phyloP scores from a whole-genome alignment of 2,113 vertebrate genomes.

The Tachycineta bicolor region DNA sequence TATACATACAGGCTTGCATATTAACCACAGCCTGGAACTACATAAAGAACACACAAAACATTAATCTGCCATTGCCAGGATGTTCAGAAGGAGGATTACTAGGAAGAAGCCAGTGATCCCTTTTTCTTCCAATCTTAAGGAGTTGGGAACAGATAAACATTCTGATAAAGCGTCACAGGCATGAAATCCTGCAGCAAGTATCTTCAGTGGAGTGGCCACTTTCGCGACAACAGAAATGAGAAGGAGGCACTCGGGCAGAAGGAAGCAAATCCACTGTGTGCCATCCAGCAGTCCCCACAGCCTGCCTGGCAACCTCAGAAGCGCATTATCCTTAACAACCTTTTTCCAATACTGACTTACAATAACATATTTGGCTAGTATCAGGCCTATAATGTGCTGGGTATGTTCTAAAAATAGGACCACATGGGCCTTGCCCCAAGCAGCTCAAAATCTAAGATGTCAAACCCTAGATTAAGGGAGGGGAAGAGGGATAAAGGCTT shows the following conservation, averaged over 20 bases:
- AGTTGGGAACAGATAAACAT: not conserved
- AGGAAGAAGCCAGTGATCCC: not conserved
- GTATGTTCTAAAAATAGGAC: constrained; percentile 17
- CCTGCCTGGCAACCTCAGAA: constrained; percentile 12
- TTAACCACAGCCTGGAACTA: not conserved
- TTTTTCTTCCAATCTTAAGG: not conserved
- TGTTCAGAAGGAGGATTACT: not conserved
- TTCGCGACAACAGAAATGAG: not conserved
- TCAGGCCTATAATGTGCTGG: not conserved
- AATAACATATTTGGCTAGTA: constrained; percentile 43
- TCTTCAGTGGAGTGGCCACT: not conserved
- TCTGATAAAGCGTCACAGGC: not conserved
- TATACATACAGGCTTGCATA: not conserved
- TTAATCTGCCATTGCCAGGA: not conserved
- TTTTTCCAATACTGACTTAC: constrained; percentile 50
- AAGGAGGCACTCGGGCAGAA: not conserved
- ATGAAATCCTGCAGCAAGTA: not conserved
- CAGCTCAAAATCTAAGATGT: constrained; percentile 46
- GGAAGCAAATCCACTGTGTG: not conserved
- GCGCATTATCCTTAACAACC: not conserved
- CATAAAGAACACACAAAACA: not conserved
- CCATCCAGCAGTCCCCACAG: not conserved
- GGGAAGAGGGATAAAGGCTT: constrained; percentile 38
- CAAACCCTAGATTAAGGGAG: constrained; percentile 39
- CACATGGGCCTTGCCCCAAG: not conserved